Base-by-base conservation (phyloP, 2,888 invertebrate species). In the Piscicola geometra region DNA sequence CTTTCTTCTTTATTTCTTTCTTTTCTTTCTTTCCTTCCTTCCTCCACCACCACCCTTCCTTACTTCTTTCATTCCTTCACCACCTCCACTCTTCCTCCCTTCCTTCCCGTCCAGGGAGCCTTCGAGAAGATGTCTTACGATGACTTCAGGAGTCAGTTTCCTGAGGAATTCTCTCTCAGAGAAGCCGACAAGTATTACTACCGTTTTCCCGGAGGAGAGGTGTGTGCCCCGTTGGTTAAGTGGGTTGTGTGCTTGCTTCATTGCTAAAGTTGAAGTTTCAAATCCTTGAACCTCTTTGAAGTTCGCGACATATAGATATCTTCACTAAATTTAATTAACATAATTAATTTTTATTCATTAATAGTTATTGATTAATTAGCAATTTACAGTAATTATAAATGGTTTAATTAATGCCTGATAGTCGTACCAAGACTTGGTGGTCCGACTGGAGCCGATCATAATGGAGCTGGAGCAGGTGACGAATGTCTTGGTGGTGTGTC, bases 41-140 rank as follows among this genome's bases (percentile, higher is more conserved):
- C 28, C 2, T 32, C 32, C 36, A 68, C 21, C 68, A 35, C 36
- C 9, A n/a, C n/a, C n/a, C n/a, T n/a, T n/a, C n/a, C n/a, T n/a
- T n/a, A 15, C 30, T 9, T n/a, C n/a, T 69, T n/a, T 28, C 15
- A 15, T 30, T 30, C 5, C 5, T 50, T 71, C 3, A 5, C 73
- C 52, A 75, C 15, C 50, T 71, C 12, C 21, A 9, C 21, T 47
- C 50, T 47, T 47, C 50, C 50, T 15, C 21, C 50, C 50, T 21
- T 9, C 50, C 50, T 21, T 15, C 21, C 50, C 21, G 12, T 15
- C 50, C 9, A 94, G 94, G 99, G 99, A 75, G 95, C 95, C 81
- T 99, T 99, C 85, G 99, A 96, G 85, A 92, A 92, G 33, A 88
- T 95, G 81, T 93, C 94, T 0, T 96, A 96, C 86, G 94, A 95